Percentiles rank a stretch among this genome's conserved stretches.
Evolutionary conservation across 2,888 invertebrate species (phyloP).

Genomic region (Melanostoma scalare): DNA sequence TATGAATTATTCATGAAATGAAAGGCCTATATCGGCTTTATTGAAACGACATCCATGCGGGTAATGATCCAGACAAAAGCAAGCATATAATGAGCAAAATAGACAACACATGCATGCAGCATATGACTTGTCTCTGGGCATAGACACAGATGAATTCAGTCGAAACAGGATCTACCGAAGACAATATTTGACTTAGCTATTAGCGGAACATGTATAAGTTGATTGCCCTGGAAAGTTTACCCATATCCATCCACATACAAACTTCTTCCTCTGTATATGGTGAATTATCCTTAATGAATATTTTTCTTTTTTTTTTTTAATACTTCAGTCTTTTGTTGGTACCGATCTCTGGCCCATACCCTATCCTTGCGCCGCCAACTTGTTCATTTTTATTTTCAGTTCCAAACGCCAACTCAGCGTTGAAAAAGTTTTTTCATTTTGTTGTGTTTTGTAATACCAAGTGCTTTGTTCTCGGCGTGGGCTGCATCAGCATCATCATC

Average conservation of each 20-base stretch:
- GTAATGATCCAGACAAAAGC: constrained; percentile 38
- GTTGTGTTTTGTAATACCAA: constrained; percentile 71
- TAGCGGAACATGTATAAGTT: constrained; percentile 45
- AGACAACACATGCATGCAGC: not conserved
- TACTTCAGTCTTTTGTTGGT: constrained; percentile 58
- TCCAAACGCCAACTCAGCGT: constrained; percentile 67
- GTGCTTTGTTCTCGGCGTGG: constrained; percentile 69
- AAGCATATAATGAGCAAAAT: constrained; percentile 10
- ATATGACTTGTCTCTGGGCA: constrained; percentile 3
- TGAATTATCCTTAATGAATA: constrained; percentile 67
- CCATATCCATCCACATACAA: constrained; percentile 23
- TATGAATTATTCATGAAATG: constrained; percentile 38
- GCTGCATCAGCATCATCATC: constrained; percentile 55
- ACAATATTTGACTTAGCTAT: constrained; percentile 42
- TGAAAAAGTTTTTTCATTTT: constrained; percentile 72
- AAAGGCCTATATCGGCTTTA: constrained; percentile 3
- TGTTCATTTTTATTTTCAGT: constrained; percentile 15
- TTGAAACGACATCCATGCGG: constrained; percentile 20
- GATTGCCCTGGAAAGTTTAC: constrained; percentile 60
- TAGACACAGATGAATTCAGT: constrained; percentile 2
- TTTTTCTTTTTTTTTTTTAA: constrained; percentile 49
- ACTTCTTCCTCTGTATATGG: constrained; percentile 28
- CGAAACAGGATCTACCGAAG: constrained; percentile 5
- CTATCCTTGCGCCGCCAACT: constrained; percentile 14
- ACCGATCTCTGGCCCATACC: constrained; percentile 40